Evolutionary conservation across 2,888 invertebrate species (phyloP), one percentile per base, ranked within the genome.

Genomic region (Mongoloraphidia duomilia): DNA sequence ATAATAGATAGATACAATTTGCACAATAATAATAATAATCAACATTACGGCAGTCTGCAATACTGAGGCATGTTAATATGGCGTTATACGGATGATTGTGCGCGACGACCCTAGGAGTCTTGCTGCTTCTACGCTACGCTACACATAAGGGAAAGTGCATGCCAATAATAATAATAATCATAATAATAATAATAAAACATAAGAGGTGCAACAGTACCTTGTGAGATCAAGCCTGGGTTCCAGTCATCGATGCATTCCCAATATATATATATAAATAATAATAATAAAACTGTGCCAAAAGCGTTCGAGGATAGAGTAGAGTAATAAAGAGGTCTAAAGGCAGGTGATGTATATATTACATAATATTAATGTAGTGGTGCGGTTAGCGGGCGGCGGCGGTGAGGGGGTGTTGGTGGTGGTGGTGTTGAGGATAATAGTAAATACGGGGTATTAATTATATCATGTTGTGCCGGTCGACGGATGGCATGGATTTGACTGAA

Each of bases 161-260:
- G 58, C 59, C 60, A 54, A 58, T 52, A 53, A 55, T 56, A 52
- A 53, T 50, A 50, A 57, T 47, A 50, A 57, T 46, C 55, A 53
- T 49, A 54, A 53, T 54, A 49, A 47, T 52, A 55, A 53, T 61
- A 61, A 61, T 64, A 67, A 60, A 63, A 65, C 64, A 66, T 70
- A 70, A 68, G 72, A 73, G 75, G 79, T 79, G 79, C 78, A 78
- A 76, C 76, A 75, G 74, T 80, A 75, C 75, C 74, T 75, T 72
- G 73, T 68, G 68, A 68, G 26, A 73, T 71, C 73, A 67, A 52
- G 67, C 65, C 63, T 52, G 65, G 71, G 63, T 63, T 57, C 64
- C 65, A 62, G 63, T 64, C 52, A 52, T 49, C 60, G 65, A 63
- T 72, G 78, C 78, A 76, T 79, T 75, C 76, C 76, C 75, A 75